Percentiles rank a stretch among this genome's conserved stretches.
Evolutionary conservation across 2,797 vertebrate species (phyloP).

Genomic region (Lutra lutra): DNA sequence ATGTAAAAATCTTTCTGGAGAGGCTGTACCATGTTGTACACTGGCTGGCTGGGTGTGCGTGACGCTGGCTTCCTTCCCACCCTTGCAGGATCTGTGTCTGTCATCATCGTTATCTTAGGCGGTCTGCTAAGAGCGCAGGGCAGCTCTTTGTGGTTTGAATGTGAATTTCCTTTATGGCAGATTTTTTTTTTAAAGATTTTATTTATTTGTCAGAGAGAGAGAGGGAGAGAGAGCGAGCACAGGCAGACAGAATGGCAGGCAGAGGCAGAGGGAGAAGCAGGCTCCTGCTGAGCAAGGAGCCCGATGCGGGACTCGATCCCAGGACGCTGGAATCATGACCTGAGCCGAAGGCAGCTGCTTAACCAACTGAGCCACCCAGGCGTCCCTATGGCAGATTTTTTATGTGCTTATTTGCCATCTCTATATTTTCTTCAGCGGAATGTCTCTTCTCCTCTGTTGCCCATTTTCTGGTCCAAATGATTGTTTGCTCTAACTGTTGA

Average conservation of each 20-base stretch:
- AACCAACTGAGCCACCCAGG: too few species aligned
- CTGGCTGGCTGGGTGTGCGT: neutral
- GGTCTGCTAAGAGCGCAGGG: neutral
- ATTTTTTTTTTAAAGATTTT: too few species aligned
- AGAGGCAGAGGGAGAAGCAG: too few species aligned
- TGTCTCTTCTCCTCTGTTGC: neutral
- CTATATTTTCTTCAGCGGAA: neutral
- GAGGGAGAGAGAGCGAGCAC: too few species aligned
- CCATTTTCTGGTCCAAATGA: neutral
- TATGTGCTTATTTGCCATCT: neutral
- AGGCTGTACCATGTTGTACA: neutral
- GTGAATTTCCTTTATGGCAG: neutral
- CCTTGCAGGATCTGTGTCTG: neutral
- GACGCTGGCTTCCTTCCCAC: neutral
- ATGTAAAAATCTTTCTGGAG: neutral
- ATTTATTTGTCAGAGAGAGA: too few species aligned
- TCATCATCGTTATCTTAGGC: neutral
- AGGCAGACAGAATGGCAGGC: too few species aligned
- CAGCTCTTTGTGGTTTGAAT: neutral
- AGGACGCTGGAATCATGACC: too few species aligned
- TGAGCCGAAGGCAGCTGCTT: too few species aligned
- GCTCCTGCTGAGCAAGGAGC: too few species aligned
- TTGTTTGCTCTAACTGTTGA: neutral
- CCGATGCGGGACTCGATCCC: too few species aligned
- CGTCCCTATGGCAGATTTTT: neutral